phyloP scores from a whole-genome alignment of 2,888 invertebrate species.

The Eulithis prunata region DNA sequence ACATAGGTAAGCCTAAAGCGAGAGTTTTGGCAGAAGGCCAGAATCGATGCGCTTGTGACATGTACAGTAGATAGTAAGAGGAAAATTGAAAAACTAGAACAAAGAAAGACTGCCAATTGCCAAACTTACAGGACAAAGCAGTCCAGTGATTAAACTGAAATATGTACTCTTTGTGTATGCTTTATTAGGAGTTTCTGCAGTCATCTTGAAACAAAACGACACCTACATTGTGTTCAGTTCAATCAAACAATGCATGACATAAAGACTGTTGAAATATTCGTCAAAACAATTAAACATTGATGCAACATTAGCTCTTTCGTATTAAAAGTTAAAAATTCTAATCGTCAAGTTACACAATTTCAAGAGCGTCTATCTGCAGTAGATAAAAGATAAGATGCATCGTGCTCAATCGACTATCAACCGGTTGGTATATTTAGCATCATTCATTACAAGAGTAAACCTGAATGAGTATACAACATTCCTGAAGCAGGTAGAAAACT shows the following conservation, averaged over 20 bases:
- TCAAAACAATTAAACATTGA: slow-evolving; percentile 20
- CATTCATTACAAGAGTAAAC: slow-evolving; percentile 42
- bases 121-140: not conserved
- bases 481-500: too few species aligned
- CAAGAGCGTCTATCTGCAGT: slow-evolving; percentile 54
- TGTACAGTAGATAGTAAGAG: slow-evolving; percentile 15
- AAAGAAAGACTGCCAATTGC: not conserved
- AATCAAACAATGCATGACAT: not conserved
- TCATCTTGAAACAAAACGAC: slow-evolving; percentile 7
- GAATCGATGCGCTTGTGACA: slow-evolving; percentile 22
- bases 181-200: not conserved
- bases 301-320: slow-evolving; percentile 16
- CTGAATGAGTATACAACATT: slow-evolving; percentile 21
- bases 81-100: slow-evolving; percentile 11
- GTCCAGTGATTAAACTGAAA: not conserved
- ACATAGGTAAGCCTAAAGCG: slow-evolving; percentile 14
- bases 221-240: slow-evolving; percentile 9
- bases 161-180: not conserved
- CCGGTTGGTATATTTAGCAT: slow-evolving; percentile 46
- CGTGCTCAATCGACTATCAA: slow-evolving; percentile 60
- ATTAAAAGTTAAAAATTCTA: slow-evolving; percentile 20
- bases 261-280: slow-evolving; percentile 3
- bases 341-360: slow-evolving; percentile 37
- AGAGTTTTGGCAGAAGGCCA: slow-evolving; percentile 31
- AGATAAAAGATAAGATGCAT: slow-evolving; percentile 58